Conservation (phyloP, 2,113 vertebrate genomes). For the Glareola pratincola region DNA sequence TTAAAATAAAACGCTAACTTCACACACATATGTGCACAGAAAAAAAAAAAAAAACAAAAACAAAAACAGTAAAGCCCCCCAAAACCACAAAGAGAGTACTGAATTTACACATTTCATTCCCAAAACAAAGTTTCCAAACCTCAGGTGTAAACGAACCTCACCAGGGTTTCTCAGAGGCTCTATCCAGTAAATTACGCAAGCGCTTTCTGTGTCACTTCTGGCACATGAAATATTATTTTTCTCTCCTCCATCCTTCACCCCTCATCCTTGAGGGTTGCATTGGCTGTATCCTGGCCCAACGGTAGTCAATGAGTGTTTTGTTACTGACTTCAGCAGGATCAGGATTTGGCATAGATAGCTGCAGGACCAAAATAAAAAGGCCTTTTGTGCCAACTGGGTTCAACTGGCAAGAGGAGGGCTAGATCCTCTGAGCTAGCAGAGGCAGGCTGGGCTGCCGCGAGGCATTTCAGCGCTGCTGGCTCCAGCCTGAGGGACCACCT, state of each 20-base stretch:
- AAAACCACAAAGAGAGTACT: not conserved
- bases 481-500: not conserved
- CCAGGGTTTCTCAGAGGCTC: not conserved
- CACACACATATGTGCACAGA: accelerated
- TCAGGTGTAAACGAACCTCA: not conserved
- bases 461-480: not conserved
- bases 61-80: not conserved
- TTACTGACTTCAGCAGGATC: constrained; percentile 9
- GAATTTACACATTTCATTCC: not conserved
- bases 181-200: not conserved
- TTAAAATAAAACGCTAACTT: not conserved
- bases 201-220: not conserved
- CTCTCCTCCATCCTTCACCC: not conserved
- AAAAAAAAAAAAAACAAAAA: not conserved
- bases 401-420: not conserved
- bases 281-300: not conserved
- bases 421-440: not conserved
- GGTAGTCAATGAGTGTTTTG: not conserved
- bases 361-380: constrained; percentile 40
- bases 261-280: not conserved
- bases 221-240: not conserved
- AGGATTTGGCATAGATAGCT: not conserved
- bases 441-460: not conserved
- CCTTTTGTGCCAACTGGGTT: constrained; percentile 37
- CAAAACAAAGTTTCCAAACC: not conserved